These are phyloP conservation scores for Cephus rjabovi DNA, from an alignment of 2,888 invertebrate genomes.

Conservation along the genomic window DNA sequence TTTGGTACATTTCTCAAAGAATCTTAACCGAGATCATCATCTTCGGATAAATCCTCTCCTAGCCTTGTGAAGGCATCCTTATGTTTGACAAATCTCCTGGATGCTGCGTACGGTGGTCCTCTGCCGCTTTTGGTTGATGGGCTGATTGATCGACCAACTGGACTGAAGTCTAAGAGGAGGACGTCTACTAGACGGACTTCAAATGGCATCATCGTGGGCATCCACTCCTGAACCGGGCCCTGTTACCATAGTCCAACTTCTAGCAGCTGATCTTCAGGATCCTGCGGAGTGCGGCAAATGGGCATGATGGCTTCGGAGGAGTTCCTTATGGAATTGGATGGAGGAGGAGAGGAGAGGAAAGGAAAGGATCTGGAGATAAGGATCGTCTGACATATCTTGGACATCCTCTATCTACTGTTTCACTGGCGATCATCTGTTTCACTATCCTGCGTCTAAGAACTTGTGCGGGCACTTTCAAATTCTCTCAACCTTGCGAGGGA, in stretches of 20 bases:
- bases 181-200: neutral
- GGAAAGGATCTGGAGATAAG: neutral
- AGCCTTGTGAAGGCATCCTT: conserved; percentile 16
- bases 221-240: conserved; percentile 17
- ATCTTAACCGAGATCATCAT: conserved; percentile 16
- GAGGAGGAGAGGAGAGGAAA: conserved; percentile 9
- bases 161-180: neutral
- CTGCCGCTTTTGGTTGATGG: neutral
- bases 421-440: neutral
- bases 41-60: conserved; percentile 22
- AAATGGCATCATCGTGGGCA: conserved; percentile 9
- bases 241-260: conserved; percentile 19
- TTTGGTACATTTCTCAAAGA: conserved; percentile 8
- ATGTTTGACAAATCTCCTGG: conserved; percentile 7
- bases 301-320: neutral
- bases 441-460: neutral
- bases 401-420: neutral
- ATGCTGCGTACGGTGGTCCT: neutral
- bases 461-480: neutral
- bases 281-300: conserved; percentile 25
- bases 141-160: neutral
- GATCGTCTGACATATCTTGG: neutral
- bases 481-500: neutral
- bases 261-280: conserved; percentile 29
- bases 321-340: neutral